A percentile compares a stretch with the other conserved stretches of the same genome.
phyloP scores from a whole-genome alignment of 2,113 vertebrate species.

The Sclerurus mexicanus region DNA sequence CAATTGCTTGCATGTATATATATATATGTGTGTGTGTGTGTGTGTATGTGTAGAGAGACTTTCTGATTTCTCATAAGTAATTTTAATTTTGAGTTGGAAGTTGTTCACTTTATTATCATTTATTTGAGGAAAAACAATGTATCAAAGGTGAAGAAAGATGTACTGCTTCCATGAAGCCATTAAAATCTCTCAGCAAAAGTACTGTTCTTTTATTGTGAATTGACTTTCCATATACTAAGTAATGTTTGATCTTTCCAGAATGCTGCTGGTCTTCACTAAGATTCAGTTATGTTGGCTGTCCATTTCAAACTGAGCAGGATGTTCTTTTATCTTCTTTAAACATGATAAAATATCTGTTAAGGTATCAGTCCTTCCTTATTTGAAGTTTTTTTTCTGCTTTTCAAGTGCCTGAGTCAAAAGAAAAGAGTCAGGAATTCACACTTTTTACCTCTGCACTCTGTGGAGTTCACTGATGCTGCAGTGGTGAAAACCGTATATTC shows the following conservation, averaged over 20 bases:
- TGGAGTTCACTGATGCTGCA: not conserved
- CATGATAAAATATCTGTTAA: not conserved
- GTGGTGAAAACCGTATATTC: not conserved
- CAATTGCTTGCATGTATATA: not conserved
- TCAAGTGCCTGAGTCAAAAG: not conserved
- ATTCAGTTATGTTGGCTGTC: not conserved
- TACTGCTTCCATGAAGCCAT: not conserved
- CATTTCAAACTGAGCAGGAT: not conserved
- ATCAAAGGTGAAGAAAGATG: not conserved
- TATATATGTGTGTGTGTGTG: fast-evolving
- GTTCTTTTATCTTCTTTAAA: not conserved
- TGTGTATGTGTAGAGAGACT: not conserved
- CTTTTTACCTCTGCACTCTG: not conserved
- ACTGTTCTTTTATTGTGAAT: not conserved
- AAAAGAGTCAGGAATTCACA: not conserved
- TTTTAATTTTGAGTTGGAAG: not conserved
- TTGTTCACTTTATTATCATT: not conserved
- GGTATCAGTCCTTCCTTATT: not conserved
- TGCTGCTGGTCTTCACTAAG: not conserved
- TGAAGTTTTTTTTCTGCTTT: not conserved
- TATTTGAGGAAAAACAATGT: not conserved
- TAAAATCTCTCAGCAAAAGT: not conserved
- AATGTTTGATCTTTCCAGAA: not conserved
- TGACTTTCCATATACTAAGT: not conserved
- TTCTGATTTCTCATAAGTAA: not conserved